These are phyloP conservation scores for Acronicta aceris DNA, from an alignment of 2,888 invertebrate species.

Conservation along the genomic window DNA sequence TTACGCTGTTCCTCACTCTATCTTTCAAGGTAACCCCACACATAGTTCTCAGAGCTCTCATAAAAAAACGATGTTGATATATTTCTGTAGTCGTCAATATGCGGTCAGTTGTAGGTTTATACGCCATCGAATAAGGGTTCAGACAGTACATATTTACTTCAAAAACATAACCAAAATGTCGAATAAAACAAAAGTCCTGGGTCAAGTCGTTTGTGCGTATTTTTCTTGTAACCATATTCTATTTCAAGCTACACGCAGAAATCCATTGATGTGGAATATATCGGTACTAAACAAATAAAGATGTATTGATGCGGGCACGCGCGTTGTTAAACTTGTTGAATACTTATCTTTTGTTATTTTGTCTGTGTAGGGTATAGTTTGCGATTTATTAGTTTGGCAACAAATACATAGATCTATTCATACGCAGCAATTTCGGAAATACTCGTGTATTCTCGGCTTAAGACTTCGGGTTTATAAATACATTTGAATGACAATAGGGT, in stretches of 20 bases:
- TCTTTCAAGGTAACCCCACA: no score
- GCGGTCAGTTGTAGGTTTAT: not conserved
- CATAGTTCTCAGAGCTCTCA: no score
- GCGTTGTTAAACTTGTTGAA: not conserved
- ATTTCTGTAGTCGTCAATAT: no score
- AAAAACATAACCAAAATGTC: not conserved
- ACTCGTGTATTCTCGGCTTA: no score
- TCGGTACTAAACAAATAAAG: slow-evolving; percentile 1
- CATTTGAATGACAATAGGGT: no score
- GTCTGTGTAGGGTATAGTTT: not conserved
- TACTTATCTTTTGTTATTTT: not conserved
- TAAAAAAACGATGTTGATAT: no score
- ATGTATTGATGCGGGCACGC: not conserved
- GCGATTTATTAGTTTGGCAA: no score
- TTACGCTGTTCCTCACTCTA: no score
- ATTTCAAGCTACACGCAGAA: not conserved
- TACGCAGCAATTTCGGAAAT: no score
- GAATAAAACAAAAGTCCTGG: not conserved
- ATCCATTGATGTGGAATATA: not conserved
- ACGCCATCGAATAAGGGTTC: not conserved
- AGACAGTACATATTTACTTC: not conserved
- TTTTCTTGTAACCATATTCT: not conserved
- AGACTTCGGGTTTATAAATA: no score
- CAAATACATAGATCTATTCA: no score
- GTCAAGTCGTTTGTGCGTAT: not conserved